Evolutionary conservation across 2,888 invertebrate species (phyloP), one percentile per base, ranked within the genome.

Genomic region (Anaspis maculata): DNA sequence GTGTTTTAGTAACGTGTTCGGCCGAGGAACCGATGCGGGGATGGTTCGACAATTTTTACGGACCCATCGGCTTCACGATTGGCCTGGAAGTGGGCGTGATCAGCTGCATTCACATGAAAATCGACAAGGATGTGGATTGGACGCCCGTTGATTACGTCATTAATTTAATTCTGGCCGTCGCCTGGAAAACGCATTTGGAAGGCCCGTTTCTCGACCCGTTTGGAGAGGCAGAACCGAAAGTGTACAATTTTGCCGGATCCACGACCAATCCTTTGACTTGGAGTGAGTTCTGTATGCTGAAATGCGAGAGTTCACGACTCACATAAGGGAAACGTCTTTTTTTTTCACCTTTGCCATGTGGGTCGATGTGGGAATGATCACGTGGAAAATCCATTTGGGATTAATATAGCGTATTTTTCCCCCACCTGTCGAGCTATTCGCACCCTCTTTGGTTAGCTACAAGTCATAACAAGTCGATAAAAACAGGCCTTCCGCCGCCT

Each of bases 101-200:
- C 9, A 45, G 49, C 13, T 69, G 72, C 6, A 67, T 79, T 59
- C 65, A 71, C 32, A 72, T 73, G 16, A 64, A 72, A 34, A 45
- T 46, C 3, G 54, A 68, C 1, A 66, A 67, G 11, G 60, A 69
- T 1, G 74, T 76, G 10, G 9, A 2, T 7, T 64, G 81, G 29
- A 72, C 83, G 16, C 81, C 82, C 0, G 79, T 75, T 1, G 82
- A 83, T 61, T 70, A 73, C 44, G 74, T 76, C 1, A 70, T 76
- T 19, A 79, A 79, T 51, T 67, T 71, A 49, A 67, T 77, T 45
- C 69, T 82, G 7, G 70, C 71, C 0, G 67, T 73, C 2, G 76
- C 73, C 3, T 79, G 77, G 73, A 62, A 66, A 27, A 54, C n/a
- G n/a, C n/a, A n/a, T n/a, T n/a, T n/a, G n/a, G n/a, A n/a, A n/a